Percentiles rank a stretch among this genome's conserved stretches.
Evolutionary conservation across 2,797 vertebrate genomes (phyloP).

Genomic region (Falco peregrinus): DNA sequence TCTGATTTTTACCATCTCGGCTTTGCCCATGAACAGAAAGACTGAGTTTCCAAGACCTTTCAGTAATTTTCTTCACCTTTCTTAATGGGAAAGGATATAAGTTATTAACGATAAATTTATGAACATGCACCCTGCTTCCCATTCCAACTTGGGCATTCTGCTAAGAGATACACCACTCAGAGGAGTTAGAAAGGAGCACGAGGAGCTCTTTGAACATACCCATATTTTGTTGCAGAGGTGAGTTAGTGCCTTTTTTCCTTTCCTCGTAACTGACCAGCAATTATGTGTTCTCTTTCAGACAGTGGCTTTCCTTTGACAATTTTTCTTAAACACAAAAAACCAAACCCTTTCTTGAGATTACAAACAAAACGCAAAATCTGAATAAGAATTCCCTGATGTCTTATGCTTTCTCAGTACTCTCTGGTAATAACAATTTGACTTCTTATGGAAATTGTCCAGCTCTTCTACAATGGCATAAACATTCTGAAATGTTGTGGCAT

Average conservation of each 20-base stretch:
- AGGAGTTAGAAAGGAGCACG: not conserved
- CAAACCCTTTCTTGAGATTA: conserved; percentile 38
- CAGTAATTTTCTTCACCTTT: not conserved
- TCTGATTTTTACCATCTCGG: not conserved
- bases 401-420: conserved; percentile 68
- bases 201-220: not conserved
- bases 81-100: not conserved
- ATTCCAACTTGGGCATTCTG: not conserved
- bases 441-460: conserved; percentile 60
- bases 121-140: not conserved
- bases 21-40: not conserved
- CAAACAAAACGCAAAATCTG: conserved; percentile 57
- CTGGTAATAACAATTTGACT: conserved; percentile 63
- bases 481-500: conserved; percentile 64
- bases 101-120: not conserved
- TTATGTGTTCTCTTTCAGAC: conserved; percentile 24
- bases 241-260: not conserved
- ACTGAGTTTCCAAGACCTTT: not conserved
- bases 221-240: not conserved
- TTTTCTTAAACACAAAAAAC: not conserved
- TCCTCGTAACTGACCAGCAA: not conserved
- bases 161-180: not conserved
- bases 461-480: conserved; percentile 67
- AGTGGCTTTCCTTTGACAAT: conserved; percentile 40
- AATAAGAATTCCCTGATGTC: conserved; percentile 58